Evolutionary conservation across 2,113 vertebrate genomes (phyloP).

Genomic region (Leptobrachium ailaonicum): DNA sequence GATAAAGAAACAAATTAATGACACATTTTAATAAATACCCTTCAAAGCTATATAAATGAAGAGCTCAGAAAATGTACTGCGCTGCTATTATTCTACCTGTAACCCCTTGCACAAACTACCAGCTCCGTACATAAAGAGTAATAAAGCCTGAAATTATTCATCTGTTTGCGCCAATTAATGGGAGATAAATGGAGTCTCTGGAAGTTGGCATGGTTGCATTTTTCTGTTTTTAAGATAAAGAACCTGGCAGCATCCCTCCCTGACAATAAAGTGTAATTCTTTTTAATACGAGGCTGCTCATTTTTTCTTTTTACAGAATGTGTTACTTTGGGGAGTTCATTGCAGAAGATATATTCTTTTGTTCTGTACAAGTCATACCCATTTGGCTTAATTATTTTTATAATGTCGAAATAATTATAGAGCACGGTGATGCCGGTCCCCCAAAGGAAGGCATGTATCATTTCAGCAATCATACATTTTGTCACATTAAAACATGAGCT

Average conservation of each 20-base stretch:
- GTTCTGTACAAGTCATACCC: constrained; percentile 29
- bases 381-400: constrained; percentile 44
- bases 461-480: constrained; percentile 35
- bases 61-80: constrained; percentile 1
- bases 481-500: constrained; percentile 21
- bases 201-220: constrained; percentile 27
- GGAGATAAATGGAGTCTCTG: constrained; percentile 34
- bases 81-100: constrained; percentile 23
- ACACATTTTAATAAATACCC: constrained; percentile 9
- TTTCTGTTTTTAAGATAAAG: constrained; percentile 22
- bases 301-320: constrained; percentile 38
- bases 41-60: constrained; percentile 1
- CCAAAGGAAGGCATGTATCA: constrained; percentile 28
- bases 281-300: constrained; percentile 33
- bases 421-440: constrained; percentile 20
- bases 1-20: background rate
- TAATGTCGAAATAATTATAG: constrained; percentile 46
- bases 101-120: constrained; percentile 10
- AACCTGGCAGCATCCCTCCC: constrained; percentile 13
- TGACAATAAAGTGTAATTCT: constrained; percentile 31
- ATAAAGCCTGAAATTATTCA: constrained; percentile 37
- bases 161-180: constrained; percentile 38
- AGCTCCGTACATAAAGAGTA: constrained; percentile 25
- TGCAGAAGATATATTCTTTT: constrained; percentile 42
- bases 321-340: constrained; percentile 40